Evolutionary conservation across 2,797 vertebrate genomes (phyloP).

Genomic region (Mus caroli): DNA sequence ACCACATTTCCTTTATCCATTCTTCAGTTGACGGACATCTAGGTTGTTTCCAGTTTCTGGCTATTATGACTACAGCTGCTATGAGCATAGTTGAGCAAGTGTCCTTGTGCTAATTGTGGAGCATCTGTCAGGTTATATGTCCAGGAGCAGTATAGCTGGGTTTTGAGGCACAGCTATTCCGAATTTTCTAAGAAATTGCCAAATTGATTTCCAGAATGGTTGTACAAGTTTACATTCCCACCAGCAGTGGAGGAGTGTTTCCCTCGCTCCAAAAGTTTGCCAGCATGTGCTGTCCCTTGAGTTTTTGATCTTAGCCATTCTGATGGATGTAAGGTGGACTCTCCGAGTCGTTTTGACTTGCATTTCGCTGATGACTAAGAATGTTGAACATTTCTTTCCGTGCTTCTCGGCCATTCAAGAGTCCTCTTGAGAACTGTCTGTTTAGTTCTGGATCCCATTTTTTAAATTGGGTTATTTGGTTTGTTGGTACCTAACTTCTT

Average conservation of each 20-base stretch:
- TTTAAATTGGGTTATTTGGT: neutral
- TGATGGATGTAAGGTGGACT: neutral
- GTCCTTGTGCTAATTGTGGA: neutral
- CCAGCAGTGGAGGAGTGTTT: neutral
- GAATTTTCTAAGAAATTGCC: neutral
- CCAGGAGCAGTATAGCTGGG: neutral
- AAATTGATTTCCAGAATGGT: too few relatives aligned
- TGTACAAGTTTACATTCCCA: too few relatives aligned
- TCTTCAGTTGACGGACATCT: neutral
- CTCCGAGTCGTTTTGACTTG: neutral
- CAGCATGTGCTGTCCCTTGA: neutral
- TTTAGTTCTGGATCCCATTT: neutral
- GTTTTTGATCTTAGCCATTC: neutral
- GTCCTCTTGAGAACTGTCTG: neutral
- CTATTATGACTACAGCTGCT: neutral
- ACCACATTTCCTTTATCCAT: neutral
- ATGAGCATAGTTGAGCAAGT: neutral
- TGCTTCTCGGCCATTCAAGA: neutral
- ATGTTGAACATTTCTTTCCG: neutral
- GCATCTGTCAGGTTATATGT: neutral
- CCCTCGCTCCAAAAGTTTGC: neutral
- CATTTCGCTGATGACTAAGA: neutral
- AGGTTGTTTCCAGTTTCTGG: neutral
- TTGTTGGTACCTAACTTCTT: neutral
- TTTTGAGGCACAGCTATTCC: neutral